Evolutionary conservation across 1,140 invertebrate genomes (phyloP), one percentile per base, ranked within the genome.

Genomic region (Diploscapter pachys): DNA sequence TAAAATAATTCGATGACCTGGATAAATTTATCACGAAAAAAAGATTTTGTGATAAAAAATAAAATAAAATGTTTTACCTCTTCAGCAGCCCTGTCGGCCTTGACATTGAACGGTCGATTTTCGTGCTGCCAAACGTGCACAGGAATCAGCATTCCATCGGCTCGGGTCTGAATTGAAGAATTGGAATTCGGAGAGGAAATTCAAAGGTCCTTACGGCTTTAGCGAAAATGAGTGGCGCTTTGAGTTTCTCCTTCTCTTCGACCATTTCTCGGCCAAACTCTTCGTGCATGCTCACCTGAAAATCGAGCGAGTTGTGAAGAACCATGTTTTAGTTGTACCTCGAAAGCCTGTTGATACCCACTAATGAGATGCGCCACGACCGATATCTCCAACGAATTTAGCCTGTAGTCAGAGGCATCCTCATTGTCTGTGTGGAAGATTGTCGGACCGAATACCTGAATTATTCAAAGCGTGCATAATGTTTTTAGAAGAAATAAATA

Each of bases 51-150:
- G 31, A 31, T 31, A 31, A 31, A 31, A 31, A 31, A 31, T 31
- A 31, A 31, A 31, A 31, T 31, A 0, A 31, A 31, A 31, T 31
- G 31, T 31, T 31, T 31, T 31, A 31, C 31, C 55, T 77, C 64
- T 72, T 68, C 71, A 6, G 79, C 71, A 0, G 68, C 67, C 61
- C 67, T 61, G 63, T 63, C 52, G 51, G 69, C 54, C 72, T 79
- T 75, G 5, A 79, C 71, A 72, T 81, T 85, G 73, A 83, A 83
- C 57, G 76, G 73, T 66, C 79, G 80, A 71, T 83, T 83, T 54
- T 83, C 83, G 57, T 78, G 75, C 53, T 81, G 67, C 64, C 81
- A 79, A 4, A 85, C 59, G 72, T 83, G 81, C 54, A 83, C 77
- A 4, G 82, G 65, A 4, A 82, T 68, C 6, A 83, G 76, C 54